Base-by-base conservation (phyloP, 1,140 invertebrate genomes). In the Diorhabda elongata region DNA sequence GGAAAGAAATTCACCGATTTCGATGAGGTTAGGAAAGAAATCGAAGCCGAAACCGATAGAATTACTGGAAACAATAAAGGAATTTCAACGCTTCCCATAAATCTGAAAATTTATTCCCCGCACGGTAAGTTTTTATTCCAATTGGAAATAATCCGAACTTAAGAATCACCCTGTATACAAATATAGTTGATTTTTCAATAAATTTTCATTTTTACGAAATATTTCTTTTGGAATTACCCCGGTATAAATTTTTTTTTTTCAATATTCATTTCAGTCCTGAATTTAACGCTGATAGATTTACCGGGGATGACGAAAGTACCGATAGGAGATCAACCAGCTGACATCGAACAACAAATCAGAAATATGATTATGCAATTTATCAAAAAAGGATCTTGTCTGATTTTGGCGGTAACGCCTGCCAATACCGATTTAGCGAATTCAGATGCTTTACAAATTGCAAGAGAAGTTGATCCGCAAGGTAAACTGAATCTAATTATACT, bases 21-120 rank as follows among this genome's bases (percentile, higher is more conserved):
- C 84, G 93, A 96, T 82, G 91, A 94, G 80, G 96, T 99, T 44
- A 90, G 98, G n/a, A 90, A 87, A 75, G 98, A 99, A 85, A 99
- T 99, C 78, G 98, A 99, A 84, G 91, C 88, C 68, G 98, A 99
- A 84, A 99, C 98, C 26, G 97, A 99, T 82, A 87, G 97, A 71
- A 87, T 96, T 68, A 99, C 98, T 45, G 98, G 98, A 60, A 89
- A 88, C 75, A 99, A 99, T 82, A 99, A 99, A 84, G 97, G 97
- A 76, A 99, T 99, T 75, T 99, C 97, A 26, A 96, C 95, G 77
- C 89, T 99, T 79, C 98, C 98, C n/a, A 99, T 99, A 81, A 99
- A 99, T 85, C 87, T 99, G 72, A 88, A 97, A 79, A 96, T 99
- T 43, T 99, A 97, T 82, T 99, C 97, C 66, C 98, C 98, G 56